phyloP scores from a whole-genome alignment of 1,140 invertebrate species.

The Vollenhovia emeryi region DNA sequence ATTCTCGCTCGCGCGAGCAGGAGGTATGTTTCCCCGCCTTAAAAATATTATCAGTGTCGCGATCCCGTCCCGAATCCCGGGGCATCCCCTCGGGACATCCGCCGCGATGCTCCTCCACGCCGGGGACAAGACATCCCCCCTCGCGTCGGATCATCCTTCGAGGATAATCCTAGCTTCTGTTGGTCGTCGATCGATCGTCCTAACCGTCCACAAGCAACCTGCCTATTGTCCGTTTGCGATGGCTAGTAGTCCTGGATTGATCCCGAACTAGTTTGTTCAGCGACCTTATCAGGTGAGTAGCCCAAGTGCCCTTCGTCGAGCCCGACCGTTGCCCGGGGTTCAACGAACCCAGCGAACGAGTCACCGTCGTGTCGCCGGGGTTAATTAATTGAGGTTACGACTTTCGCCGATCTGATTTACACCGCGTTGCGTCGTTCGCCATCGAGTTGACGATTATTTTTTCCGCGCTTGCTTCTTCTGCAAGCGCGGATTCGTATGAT shows the following conservation, averaged over 20 bases:
- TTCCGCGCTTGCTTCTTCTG: neutral
- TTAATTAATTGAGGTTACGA: constrained; percentile 49
- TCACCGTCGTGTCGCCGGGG: constrained; percentile 32
- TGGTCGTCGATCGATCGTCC: neutral
- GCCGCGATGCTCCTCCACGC: neutral
- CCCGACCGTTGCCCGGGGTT: neutral
- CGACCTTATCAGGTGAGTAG: constrained; percentile 18
- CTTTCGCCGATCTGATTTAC: constrained; percentile 40
- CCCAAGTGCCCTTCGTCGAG: neutral
- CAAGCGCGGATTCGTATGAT: neutral
- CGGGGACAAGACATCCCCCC: neutral
- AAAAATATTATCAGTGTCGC: constrained; percentile 5
- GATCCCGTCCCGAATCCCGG: neutral
- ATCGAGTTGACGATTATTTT: constrained; percentile 13
- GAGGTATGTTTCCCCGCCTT: neutral
- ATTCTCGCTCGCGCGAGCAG: neutral
- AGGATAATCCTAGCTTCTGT: neutral
- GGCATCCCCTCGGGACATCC: neutral
- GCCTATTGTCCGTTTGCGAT: neutral
- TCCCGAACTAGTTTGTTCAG: neutral
- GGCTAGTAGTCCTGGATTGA: neutral
- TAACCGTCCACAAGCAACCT: neutral
- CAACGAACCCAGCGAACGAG: constrained; percentile 36
- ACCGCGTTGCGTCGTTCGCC: neutral
- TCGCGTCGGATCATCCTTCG: neutral